Conservation (phyloP, 2,113 vertebrate genomes). For the Melozone crissalis region DNA sequence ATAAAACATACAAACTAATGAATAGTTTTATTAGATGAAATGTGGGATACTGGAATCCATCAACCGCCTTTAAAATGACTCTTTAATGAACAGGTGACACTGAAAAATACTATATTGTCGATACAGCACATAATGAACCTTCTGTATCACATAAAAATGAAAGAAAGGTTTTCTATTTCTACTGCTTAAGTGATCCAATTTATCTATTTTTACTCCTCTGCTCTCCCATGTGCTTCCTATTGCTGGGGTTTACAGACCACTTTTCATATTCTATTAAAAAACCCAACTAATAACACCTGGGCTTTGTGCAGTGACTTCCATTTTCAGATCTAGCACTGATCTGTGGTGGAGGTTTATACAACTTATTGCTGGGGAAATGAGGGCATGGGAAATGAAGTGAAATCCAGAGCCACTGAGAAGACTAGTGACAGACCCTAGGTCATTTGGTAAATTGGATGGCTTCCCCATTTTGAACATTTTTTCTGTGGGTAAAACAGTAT, state of each 20-base stretch:
- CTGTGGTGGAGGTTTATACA: neutral
- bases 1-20: slow-evolving; percentile 42
- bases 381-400: neutral
- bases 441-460: neutral
- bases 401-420: neutral
- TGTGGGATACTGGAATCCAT: slow-evolving; percentile 31
- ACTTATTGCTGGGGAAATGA: neutral
- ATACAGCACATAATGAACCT: slow-evolving; percentile 59
- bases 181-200: slow-evolving; percentile 45
- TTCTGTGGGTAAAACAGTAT: neutral
- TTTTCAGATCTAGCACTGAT: neutral
- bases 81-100: slow-evolving; percentile 66
- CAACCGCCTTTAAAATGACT: slow-evolving; percentile 59
- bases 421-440: neutral
- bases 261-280: neutral
- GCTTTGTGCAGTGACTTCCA: neutral
- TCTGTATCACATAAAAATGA: slow-evolving; percentile 63
- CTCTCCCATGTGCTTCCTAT: neutral
- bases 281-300: neutral
- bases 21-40: slow-evolving; percentile 52
- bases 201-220: slow-evolving; percentile 40
- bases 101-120: slow-evolving; percentile 56
- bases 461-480: neutral
- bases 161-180: slow-evolving; percentile 52
- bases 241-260: neutral